Evolutionary conservation across 1,140 invertebrate species (phyloP).

Genomic region (Capitella teleta): DNA sequence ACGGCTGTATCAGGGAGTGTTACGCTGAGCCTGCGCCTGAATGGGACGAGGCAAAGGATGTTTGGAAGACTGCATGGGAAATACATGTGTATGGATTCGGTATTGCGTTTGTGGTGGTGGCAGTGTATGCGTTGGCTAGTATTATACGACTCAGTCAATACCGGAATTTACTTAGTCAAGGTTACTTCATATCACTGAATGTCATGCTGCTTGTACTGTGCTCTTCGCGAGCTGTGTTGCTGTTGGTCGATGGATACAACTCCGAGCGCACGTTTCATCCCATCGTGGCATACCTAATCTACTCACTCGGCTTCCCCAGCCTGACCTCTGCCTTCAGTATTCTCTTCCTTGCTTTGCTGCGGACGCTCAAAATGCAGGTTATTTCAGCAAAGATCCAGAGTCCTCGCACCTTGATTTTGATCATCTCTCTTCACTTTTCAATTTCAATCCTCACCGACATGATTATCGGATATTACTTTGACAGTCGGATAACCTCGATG

Average conservation of each 20-base stretch:
- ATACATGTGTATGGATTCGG: conserved; percentile 76
- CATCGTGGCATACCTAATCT: conserved; percentile 66
- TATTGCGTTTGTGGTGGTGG: conserved; percentile 65
- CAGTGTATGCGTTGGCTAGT: conserved; percentile 57
- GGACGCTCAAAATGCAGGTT: conserved; percentile 48
- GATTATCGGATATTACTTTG: conserved; percentile 42
- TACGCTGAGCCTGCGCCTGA: conserved; percentile 25
- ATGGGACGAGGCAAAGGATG: conserved; percentile 24
- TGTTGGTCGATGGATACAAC: conserved; percentile 83
- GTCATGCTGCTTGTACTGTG: conserved; percentile 67
- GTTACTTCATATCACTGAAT: conserved; percentile 73
- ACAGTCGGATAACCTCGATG: conserved; percentile 22
- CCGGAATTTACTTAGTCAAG: conserved; percentile 33
- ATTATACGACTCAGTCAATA: conserved; percentile 21
- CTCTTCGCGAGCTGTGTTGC: conserved; percentile 66
- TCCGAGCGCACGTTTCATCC: conserved; percentile 61
- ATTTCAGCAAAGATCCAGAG: conserved; percentile 43
- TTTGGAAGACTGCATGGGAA: conserved; percentile 67
- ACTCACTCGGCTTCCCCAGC: conserved; percentile 70
- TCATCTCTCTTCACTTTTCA: conserved; percentile 63
- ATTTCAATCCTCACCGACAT: conserved; percentile 69
- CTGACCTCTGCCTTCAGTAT: conserved; percentile 73
- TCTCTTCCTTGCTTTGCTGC: conserved; percentile 68
- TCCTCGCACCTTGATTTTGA: conserved; percentile 59
- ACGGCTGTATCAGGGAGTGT: no score